Evolutionary conservation across 2,113 vertebrate genomes (phyloP).

Genomic region (Ibidorhyncha struthersii): DNA sequence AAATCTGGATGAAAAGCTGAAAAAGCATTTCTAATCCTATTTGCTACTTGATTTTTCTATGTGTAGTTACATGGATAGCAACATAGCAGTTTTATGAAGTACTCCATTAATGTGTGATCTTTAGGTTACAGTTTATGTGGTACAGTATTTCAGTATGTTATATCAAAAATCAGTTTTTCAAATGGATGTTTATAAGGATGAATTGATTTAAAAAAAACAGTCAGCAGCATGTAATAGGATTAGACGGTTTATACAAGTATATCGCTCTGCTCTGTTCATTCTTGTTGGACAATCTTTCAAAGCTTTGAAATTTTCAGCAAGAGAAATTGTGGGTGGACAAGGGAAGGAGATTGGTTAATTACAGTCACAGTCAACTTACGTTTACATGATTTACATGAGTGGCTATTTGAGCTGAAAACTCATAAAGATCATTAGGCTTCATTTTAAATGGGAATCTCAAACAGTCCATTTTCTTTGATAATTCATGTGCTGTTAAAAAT

Average conservation of each 20-base stretch:
- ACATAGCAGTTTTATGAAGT: not conserved
- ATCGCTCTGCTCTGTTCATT: not conserved
- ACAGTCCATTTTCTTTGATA: conserved; percentile 37
- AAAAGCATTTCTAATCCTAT: not conserved
- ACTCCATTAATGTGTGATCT: not conserved
- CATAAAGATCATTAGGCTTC: conserved; percentile 37
- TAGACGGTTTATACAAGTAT: not conserved
- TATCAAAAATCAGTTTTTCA: not conserved
- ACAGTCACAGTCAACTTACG: conserved; percentile 20
- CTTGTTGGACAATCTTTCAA: not conserved
- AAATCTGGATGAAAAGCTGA: not conserved
- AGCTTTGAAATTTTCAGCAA: conserved; percentile 32
- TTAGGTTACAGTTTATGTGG: not conserved
- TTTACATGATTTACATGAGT: conserved; percentile 43
- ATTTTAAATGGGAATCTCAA: conserved; percentile 7
- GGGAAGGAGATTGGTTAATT: conserved; percentile 44
- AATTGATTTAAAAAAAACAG: not conserved
- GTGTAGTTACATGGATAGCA: not conserved
- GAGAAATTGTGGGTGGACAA: conserved; percentile 27
- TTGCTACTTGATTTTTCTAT: not conserved
- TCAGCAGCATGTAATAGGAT: not conserved
- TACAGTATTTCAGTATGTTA: not conserved
- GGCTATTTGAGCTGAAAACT: conserved; percentile 51
- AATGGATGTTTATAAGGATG: not conserved
- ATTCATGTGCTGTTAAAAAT: not conserved